phyloP scores from a whole-genome alignment of 2,888 invertebrate genomes.

The Drosophila robusta region DNA sequence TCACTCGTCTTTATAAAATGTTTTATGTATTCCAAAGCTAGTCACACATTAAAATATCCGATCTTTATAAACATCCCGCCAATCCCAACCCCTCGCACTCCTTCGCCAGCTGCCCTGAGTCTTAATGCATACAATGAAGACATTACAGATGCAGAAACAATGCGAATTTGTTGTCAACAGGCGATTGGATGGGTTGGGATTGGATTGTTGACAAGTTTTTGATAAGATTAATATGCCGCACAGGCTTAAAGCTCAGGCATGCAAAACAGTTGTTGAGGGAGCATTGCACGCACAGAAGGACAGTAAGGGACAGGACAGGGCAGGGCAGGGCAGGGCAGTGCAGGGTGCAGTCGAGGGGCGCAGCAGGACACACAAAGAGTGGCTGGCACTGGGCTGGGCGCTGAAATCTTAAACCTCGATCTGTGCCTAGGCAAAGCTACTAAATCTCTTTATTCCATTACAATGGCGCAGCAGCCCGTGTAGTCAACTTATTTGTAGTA shows the following conservation, averaged over 20 bases:
- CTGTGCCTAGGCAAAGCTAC: slow-evolving; percentile 60
- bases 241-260: slow-evolving; percentile 62
- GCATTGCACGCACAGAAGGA: slow-evolving; percentile 78
- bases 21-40: slow-evolving; percentile 1
- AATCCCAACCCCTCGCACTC: too few relatives aligned
- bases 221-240: slow-evolving; percentile 78
- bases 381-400: slow-evolving; percentile 8
- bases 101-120: slow-evolving; percentile 3
- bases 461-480: slow-evolving; percentile 48
- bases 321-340: slow-evolving; percentile 10
- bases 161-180: slow-evolving; percentile 69
- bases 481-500: slow-evolving; percentile 72
- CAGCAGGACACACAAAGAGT: slow-evolving; percentile 39
- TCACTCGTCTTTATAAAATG: neutral
- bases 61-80: slow-evolving; percentile 16
- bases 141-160: slow-evolving; percentile 60
- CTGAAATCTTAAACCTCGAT: slow-evolving; percentile 44
- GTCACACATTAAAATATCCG: slow-evolving; percentile 6
- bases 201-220: slow-evolving; percentile 79
- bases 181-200: slow-evolving; percentile 40
- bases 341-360: slow-evolving; percentile 10
- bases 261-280: slow-evolving; percentile 67
- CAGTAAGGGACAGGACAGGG: slow-evolving; percentile 15
- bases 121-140: slow-evolving; percentile 47
- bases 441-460: slow-evolving; percentile 78